Evolutionary conservation across 2,888 invertebrate genomes (phyloP).

Genomic region (Bombyx huttoni): DNA sequence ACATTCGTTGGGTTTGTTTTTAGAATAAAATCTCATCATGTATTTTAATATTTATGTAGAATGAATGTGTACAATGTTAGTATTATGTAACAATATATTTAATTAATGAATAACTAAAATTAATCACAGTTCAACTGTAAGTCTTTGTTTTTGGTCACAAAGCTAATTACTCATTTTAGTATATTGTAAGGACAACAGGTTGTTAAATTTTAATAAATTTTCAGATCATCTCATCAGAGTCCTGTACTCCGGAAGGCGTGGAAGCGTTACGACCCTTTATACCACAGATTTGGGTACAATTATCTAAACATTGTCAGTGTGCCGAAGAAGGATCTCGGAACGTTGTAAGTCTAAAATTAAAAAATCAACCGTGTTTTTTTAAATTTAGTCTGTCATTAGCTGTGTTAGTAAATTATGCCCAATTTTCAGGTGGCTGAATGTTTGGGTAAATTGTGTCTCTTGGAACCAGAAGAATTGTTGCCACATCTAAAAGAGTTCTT

Average conservation of each 20-base stretch:
- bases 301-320: constrained; percentile 96
- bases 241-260: constrained; percentile 80
- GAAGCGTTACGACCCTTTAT: constrained; percentile 84
- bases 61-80: too few species aligned
- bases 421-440: constrained; percentile 87
- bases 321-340: constrained; percentile 98
- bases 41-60: too few species aligned
- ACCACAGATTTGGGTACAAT: constrained; percentile 91
- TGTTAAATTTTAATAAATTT: constrained; percentile 10
- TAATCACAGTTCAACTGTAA: too few species aligned
- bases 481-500: constrained; percentile 90
- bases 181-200: too few species aligned
- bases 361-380: not conserved
- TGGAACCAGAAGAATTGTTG: constrained; percentile 90
- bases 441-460: constrained; percentile 93
- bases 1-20: too few species aligned
- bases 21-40: too few species aligned
- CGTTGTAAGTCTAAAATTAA: constrained; percentile 75
- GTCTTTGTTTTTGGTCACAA: too few species aligned
- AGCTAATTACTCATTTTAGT: too few species aligned
- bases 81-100: too few species aligned
- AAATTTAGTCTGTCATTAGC: not conserved
- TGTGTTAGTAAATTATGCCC: not conserved
- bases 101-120: too few species aligned
- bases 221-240: constrained; percentile 88